Conservation (phyloP, 2,888 invertebrate species). For the Phorcus lineatus region DNA sequence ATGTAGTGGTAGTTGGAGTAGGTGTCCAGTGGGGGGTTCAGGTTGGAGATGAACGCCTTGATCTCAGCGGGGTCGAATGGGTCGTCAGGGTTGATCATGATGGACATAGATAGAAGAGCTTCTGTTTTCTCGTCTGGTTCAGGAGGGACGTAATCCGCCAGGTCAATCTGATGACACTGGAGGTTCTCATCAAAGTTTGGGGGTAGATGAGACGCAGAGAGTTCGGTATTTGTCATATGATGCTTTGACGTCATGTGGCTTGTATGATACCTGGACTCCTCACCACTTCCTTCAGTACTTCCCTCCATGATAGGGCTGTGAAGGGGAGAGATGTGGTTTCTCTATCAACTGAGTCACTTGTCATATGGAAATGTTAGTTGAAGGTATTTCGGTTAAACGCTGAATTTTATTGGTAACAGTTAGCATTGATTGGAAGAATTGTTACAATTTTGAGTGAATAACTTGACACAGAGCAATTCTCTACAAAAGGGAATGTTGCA, state of each 20-base stretch:
- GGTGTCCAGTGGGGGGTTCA: constrained; percentile 58
- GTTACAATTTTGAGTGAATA: too few relatives aligned
- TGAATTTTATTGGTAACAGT: too few relatives aligned
- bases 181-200: not conserved
- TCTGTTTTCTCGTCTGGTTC: constrained; percentile 54
- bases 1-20: constrained; percentile 53
- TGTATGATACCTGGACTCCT: constrained; percentile 36
- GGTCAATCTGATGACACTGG: constrained; percentile 62
- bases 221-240: not conserved
- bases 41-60: constrained; percentile 82
- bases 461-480: too few relatives aligned
- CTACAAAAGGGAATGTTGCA: too few relatives aligned
- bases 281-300: constrained; percentile 64
- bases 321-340: too few relatives aligned
- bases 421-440: too few relatives aligned
- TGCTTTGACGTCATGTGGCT: constrained; percentile 19
- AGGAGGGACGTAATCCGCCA: constrained; percentile 56
- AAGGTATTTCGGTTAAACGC: too few relatives aligned
- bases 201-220: not conserved
- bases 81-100: constrained; percentile 78
- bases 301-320: constrained; percentile 71
- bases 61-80: constrained; percentile 87
- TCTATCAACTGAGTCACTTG: too few relatives aligned
- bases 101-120: constrained; percentile 57
- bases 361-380: too few relatives aligned